Evolutionary conservation across 2,113 vertebrate species (phyloP).

Genomic region (Athene noctua): DNA sequence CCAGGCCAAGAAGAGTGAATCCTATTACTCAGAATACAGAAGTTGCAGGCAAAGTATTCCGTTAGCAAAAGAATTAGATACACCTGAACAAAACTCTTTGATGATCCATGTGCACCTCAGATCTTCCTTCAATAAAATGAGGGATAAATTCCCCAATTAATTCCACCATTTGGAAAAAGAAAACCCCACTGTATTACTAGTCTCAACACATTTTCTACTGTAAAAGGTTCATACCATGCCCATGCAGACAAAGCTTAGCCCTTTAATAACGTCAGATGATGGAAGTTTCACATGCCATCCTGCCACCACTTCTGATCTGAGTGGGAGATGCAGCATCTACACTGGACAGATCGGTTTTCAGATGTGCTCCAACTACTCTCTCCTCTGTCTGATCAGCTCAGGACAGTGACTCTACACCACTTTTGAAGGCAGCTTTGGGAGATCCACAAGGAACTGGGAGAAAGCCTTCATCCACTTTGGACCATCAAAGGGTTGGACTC

Average conservation of each 20-base stretch:
- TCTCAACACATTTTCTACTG: background rate
- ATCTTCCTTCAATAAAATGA: background rate
- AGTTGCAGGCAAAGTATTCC: background rate
- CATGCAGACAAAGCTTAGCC: background rate
- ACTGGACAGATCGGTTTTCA: background rate
- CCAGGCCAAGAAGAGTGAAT: background rate
- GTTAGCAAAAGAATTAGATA: background rate
- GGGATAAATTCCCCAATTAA: background rate
- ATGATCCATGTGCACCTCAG: background rate
- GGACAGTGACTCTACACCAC: background rate
- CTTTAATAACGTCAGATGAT: background rate
- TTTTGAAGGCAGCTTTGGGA: background rate
- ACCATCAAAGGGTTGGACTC: background rate
- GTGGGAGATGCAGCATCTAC: fast-evolving
- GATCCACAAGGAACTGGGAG: background rate
- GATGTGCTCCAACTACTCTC: background rate
- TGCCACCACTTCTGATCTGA: background rate
- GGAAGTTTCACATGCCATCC: background rate
- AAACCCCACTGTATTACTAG: background rate
- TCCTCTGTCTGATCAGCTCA: background rate
- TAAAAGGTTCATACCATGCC: background rate
- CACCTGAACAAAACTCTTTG: background rate
- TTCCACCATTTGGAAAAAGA: background rate
- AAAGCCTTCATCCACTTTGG: background rate
- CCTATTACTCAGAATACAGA: background rate